phyloP scores from a whole-genome alignment of 2,113 vertebrate genomes.

The Oreochromis tanganicae region DNA sequence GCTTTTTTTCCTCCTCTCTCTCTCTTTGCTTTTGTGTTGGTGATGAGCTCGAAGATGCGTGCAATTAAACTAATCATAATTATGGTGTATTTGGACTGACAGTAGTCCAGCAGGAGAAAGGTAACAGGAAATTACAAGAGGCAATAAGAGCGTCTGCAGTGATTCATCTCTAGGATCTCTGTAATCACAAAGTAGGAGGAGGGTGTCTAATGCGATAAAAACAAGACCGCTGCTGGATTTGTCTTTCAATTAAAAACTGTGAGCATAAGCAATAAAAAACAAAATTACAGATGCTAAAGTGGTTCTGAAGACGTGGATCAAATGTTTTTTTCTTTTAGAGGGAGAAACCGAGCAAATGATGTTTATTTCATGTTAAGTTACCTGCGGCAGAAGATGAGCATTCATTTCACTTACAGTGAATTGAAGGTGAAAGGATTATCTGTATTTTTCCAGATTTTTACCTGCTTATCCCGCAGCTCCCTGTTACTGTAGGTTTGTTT shows the following conservation, averaged over 20 bases:
- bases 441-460: not conserved
- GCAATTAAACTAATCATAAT: not conserved
- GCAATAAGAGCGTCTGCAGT: not conserved
- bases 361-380: not conserved
- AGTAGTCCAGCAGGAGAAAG: not conserved
- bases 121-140: not conserved
- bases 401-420: not conserved
- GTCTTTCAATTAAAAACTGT: conserved; percentile 13
- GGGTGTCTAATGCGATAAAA: not conserved
- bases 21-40: not conserved
- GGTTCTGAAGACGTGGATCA: not conserved
- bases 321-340: not conserved
- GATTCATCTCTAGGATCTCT: not conserved
- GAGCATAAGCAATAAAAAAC: not conserved
- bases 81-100: not conserved
- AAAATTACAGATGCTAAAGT: not conserved
- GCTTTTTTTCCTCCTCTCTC: not conserved
- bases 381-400: not conserved
- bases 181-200: not conserved
- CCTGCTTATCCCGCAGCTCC: not conserved
- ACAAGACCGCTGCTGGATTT: not conserved
- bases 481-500: not conserved
- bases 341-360: not conserved
- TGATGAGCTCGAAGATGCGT: not conserved
- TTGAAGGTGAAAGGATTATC: conserved; percentile 22